Percentiles rank a stretch among this genome's conserved stretches.
phyloP scores from a whole-genome alignment of 1,140 invertebrate genomes.

The Samia ricini region DNA sequence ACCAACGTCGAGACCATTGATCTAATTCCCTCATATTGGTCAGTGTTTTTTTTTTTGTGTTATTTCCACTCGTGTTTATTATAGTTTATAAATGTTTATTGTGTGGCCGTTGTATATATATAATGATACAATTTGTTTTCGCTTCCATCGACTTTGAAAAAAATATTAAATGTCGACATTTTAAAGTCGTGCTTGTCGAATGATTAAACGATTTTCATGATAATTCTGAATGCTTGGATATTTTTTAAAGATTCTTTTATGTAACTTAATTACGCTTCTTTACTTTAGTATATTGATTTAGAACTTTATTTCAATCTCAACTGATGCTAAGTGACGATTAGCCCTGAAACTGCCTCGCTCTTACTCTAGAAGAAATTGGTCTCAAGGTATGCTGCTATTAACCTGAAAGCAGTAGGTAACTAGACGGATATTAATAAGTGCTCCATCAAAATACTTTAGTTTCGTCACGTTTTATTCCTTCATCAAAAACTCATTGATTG shows the following conservation, averaged over 20 bases:
- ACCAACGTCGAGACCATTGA: conserved; percentile 48
- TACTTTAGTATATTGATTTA: too few relatives aligned
- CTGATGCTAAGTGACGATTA: too few relatives aligned
- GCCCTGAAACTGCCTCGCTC: too few relatives aligned
- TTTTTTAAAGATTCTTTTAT: too few relatives aligned
- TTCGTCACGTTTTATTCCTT: too few relatives aligned
- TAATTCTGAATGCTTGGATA: too few relatives aligned
- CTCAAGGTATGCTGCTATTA: not conserved
- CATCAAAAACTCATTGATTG: too few relatives aligned
- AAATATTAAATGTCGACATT: not conserved
- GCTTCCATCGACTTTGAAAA: conserved; percentile 15
- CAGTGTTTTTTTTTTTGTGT: conserved; percentile 38
- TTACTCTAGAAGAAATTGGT: too few relatives aligned
- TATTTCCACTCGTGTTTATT: conserved; percentile 11
- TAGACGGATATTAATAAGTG: not conserved
- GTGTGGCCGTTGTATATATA: conserved; percentile 37
- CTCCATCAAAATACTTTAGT: too few relatives aligned
- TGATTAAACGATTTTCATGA: too few relatives aligned
- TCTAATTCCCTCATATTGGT: conserved; percentile 29
- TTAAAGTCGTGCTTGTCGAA: not conserved
- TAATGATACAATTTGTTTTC: conserved; percentile 50
- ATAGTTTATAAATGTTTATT: conserved; percentile 39
- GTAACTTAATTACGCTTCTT: too few relatives aligned
- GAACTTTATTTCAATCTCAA: too few relatives aligned
- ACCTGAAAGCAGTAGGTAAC: not conserved